Evolutionary conservation across 1,140 invertebrate species (phyloP), one percentile per base, ranked within the genome.

Genomic region (Agrypnia vestita): DNA sequence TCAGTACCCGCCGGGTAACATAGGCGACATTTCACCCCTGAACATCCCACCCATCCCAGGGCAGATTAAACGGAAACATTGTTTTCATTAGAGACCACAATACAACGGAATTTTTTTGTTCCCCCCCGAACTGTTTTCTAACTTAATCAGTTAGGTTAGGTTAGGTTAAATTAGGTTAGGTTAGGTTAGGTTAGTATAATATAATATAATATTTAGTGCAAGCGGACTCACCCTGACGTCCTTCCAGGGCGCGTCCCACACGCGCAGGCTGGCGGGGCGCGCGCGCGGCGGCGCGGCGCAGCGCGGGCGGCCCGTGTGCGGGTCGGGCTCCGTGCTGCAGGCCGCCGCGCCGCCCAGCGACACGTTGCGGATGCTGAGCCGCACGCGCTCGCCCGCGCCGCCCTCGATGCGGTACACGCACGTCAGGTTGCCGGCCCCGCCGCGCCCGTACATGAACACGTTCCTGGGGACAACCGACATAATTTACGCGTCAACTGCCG

Each of bases 401-500:
- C 93, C 94, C 84, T 95, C 93, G 55, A 96, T 91, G 56, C 94
- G 90, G 85, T 95, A 96, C 47, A 92, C 89, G 85, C 95, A 96
- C 43, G 93, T 92, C n/a, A 96, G 84, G 77, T 93, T 92, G 44
- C 86, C 89, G n/a, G 92, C 91, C 6, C 95, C 95, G 0, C 95
- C 95, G 15, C 95, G 88, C 0, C 95, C 95, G 82, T 93, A 95
- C 17, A 95, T 90, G 81, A 95, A 93, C 0, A 95, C 93, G 84
- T 96, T 95, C 15, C 93, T 83, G 56, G 4, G 1, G 13, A 78
- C 53, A 73, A 25, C n/a, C n/a, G n/a, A n/a, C n/a, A n/a, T n/a
- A n/a, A n/a, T n/a, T n/a, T n/a, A n/a, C n/a, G n/a, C n/a, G n/a
- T n/a, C n/a, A n/a, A n/a, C n/a, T n/a, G n/a, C n/a, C n/a, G n/a